A percentile compares a stretch with the other conserved stretches of the same genome.
These are phyloP conservation scores for Anthoscopus minutus DNA, from an alignment of 2,113 vertebrate species.

Conservation along the genomic window DNA sequence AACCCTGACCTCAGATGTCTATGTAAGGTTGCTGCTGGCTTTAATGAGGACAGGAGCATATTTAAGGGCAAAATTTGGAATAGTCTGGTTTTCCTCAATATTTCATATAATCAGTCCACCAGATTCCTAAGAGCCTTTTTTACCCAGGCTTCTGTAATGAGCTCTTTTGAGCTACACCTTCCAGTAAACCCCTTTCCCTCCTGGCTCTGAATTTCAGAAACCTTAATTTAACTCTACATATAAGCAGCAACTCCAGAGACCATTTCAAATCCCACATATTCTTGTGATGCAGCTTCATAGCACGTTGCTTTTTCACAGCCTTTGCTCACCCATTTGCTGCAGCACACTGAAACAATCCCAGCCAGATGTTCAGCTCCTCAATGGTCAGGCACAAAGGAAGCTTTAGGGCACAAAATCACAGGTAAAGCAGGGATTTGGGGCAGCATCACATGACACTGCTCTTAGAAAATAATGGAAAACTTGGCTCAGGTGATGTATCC, in stretches of 20 bases:
- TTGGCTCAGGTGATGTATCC: background rate
- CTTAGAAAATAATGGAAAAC: background rate
- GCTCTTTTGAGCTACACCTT: background rate
- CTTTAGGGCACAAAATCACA: background rate
- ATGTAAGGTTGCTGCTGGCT: background rate
- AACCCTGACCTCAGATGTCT: background rate
- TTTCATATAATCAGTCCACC: background rate
- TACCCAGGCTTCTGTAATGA: background rate
- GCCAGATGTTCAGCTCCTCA: background rate
- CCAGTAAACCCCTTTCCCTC: background rate
- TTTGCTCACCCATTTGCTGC: background rate
- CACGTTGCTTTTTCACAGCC: background rate
- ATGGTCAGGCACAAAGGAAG: background rate
- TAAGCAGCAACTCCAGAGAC: slow-evolving; percentile 19
- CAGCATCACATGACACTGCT: background rate
- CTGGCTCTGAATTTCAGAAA: background rate
- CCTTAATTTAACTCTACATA: background rate
- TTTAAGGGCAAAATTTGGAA: background rate
- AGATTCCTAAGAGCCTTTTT: slow-evolving; percentile 2
- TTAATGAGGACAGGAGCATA: background rate
- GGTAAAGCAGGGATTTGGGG: background rate
- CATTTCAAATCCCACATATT: background rate
- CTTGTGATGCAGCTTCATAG: fast-evolving
- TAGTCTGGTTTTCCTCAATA: background rate
- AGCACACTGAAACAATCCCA: background rate